Percentiles rank a stretch among this genome's conserved stretches.
Evolutionary conservation across 2,113 vertebrate species (phyloP).

Genomic region (Rhagologus leucostigma): DNA sequence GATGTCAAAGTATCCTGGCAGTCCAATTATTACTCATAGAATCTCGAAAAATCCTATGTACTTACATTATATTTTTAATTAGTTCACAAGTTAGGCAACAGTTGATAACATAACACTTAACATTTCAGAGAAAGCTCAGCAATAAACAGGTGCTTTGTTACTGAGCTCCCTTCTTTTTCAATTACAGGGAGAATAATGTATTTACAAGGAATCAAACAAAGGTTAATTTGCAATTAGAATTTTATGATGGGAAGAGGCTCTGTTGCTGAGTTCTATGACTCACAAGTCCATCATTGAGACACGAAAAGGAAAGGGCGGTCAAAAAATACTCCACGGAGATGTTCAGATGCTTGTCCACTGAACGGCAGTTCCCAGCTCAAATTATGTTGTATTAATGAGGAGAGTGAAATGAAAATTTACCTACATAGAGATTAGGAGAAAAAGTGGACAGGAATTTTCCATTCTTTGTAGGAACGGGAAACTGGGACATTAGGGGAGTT

Average conservation of each 20-base stretch:
- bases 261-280: neutral
- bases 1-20: neutral
- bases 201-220: slow-evolving; percentile 36
- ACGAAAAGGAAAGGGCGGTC: neutral
- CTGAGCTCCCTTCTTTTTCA: neutral
- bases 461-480: neutral
- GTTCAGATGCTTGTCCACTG: neutral
- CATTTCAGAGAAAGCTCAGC: neutral
- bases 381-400: neutral
- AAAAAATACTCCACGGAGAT: neutral
- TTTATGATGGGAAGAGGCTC: slow-evolving; percentile 27
- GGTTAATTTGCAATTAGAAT: slow-evolving; percentile 52
- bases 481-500: neutral
- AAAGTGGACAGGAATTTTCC: neutral
- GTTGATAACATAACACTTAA: neutral
- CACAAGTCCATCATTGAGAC: neutral
- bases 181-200: neutral
- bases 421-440: neutral
- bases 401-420: neutral
- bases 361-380: neutral
- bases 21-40: neutral
- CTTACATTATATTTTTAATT: neutral
- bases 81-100: neutral
- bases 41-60: neutral
- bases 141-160: slow-evolving; percentile 11